A percentile compares a stretch with the other conserved stretches of the same genome.
Conservation (phyloP, 2,797 vertebrate species). For the Morus bassanus region DNA sequence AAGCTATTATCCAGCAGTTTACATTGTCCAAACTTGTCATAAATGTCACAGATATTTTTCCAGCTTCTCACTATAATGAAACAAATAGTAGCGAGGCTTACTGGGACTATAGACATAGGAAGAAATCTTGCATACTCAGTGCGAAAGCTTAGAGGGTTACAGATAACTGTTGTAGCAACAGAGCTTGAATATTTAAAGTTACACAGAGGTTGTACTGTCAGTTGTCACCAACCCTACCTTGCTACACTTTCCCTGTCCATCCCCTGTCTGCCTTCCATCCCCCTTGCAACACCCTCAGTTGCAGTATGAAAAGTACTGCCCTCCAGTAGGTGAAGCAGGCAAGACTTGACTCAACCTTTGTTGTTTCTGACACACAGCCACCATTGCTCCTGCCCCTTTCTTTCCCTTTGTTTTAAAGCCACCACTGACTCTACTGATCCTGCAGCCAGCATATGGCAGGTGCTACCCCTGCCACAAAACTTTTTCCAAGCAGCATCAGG, state of each 20-base stretch:
- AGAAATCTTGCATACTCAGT: not conserved
- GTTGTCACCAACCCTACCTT: not conserved
- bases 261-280: rapidly evolving
- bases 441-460: not conserved
- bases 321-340: not conserved
- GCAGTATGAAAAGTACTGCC: not conserved
- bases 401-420: not conserved
- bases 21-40: slow-evolving; percentile 48
- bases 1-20: slow-evolving; percentile 55
- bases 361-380: not conserved
- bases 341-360: not conserved
- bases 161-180: not conserved
- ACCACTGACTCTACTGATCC: not conserved
- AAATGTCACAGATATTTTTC: not conserved
- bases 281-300: not conserved
- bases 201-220: not conserved
- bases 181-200: not conserved
- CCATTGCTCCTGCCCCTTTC: not conserved
- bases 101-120: not conserved
- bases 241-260: not conserved
- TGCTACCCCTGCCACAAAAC: rapidly evolving
- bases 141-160: not conserved
- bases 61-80: not conserved
- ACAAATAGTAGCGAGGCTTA: not conserved
- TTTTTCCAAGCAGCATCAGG: not conserved